A percentile compares a stretch with the other conserved stretches of the same genome.
Conservation (phyloP, 2,888 invertebrate species). For the Cheilosia urbana region DNA sequence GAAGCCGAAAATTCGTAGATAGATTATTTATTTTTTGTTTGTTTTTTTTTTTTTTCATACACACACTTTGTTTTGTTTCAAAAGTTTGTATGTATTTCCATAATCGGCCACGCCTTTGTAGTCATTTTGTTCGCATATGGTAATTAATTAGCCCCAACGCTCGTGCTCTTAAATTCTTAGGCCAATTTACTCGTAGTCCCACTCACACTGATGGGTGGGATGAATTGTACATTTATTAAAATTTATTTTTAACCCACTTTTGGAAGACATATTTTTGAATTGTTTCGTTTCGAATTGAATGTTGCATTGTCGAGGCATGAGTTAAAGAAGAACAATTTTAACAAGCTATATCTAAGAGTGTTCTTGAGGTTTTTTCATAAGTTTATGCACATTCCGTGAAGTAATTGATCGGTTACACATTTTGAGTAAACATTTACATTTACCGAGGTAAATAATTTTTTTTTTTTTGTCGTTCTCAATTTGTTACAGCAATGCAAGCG, state of each 20-base stretch:
- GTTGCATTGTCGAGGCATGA: constrained; percentile 1
- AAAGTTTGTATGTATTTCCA: neutral
- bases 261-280: neutral
- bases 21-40: neutral
- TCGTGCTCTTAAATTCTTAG: constrained; percentile 21
- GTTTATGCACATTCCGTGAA: neutral
- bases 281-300: neutral
- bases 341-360: neutral
- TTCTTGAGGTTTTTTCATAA: neutral
- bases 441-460: neutral
- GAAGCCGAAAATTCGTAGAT: neutral
- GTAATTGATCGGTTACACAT: constrained; percentile 4
- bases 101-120: constrained; percentile 14
- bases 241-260: neutral
- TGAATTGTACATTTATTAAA: neutral
- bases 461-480: no score
- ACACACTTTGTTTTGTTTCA: neutral
- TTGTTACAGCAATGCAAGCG: no score
- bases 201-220: neutral
- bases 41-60: neutral
- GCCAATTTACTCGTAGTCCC: neutral
- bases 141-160: constrained; percentile 1
- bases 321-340: neutral
- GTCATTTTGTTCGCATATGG: constrained; percentile 22
- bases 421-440: constrained; percentile 18